These are phyloP conservation scores for Diorhabda carinulata DNA, from an alignment of 1,140 invertebrate species.

Conservation along the genomic window DNA sequence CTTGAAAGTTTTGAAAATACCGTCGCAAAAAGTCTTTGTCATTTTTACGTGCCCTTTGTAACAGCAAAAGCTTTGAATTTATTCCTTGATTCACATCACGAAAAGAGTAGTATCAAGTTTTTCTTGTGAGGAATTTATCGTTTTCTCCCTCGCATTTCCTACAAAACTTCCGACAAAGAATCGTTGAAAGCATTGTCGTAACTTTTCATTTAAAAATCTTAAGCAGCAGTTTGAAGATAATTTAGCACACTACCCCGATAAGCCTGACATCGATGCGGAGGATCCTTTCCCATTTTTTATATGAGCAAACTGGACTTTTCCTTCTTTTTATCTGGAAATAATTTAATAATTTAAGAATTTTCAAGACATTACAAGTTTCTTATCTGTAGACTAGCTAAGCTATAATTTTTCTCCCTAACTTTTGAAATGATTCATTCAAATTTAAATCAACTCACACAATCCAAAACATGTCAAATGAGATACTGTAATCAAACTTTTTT, in stretches of 20 bases:
- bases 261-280: neutral
- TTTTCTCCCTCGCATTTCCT: neutral
- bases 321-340: neutral
- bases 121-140: neutral
- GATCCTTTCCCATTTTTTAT: neutral
- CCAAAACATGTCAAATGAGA: too few relatives aligned
- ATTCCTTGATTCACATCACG: neutral
- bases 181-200: slow-evolving; percentile 2
- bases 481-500: too few relatives aligned
- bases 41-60: too few relatives aligned
- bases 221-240: neutral
- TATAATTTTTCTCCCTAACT: too few relatives aligned
- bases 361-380: neutral
- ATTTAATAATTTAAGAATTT: neutral
- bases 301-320: neutral
- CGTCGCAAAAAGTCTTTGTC: too few relatives aligned
- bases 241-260: neutral
- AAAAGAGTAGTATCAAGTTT: neutral
- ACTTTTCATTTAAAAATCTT: slow-evolving; percentile 3
- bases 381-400: neutral
- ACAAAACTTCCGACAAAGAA: slow-evolving; percentile 2
- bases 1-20: too few relatives aligned
- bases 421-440: too few relatives aligned
- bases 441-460: too few relatives aligned
- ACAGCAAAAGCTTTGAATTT: neutral